phyloP scores from a whole-genome alignment of 2,888 invertebrate genomes.

The Bugula neritina region DNA sequence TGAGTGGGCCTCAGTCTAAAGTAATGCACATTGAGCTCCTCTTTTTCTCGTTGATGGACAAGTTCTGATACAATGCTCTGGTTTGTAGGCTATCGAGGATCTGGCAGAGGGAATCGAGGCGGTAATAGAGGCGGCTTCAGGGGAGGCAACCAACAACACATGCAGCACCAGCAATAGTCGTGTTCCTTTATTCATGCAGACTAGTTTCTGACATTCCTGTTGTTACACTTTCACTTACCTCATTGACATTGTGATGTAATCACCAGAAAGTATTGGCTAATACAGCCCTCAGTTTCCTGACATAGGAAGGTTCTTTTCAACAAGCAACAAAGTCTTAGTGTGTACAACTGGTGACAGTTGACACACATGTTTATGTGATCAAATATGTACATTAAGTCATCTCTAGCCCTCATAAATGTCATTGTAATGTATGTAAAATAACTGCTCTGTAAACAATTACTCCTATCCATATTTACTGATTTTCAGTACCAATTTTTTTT shows the following conservation, averaged over 20 bases:
- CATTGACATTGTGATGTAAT: not conserved
- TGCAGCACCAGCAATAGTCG: constrained; percentile 6
- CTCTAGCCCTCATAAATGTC: not conserved
- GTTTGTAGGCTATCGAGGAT: constrained; percentile 17
- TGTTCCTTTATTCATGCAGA: not conserved
- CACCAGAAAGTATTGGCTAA: not conserved
- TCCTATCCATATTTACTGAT: too few relatives aligned
- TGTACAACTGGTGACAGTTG: not conserved
- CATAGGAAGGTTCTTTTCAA: not conserved
- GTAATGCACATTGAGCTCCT: too few relatives aligned
- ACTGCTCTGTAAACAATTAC: too few relatives aligned
- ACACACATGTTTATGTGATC: too few relatives aligned
- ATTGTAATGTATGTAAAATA: too few relatives aligned
- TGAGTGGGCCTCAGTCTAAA: not conserved
- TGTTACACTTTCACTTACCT: not conserved
- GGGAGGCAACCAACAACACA: not conserved
- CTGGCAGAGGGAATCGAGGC: not conserved
- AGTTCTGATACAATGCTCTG: not conserved
- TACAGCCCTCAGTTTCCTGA: not conserved
- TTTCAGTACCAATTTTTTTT: too few relatives aligned
- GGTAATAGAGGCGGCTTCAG: not conserved
- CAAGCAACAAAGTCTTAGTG: constrained; percentile 25
- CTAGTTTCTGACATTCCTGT: constrained; percentile 18
- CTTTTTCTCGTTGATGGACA: not conserved
- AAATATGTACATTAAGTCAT: not conserved